Evolutionary conservation across 2,113 vertebrate genomes (phyloP), one percentile per base, ranked within the genome.

Genomic region (Guaruba guarouba): DNA sequence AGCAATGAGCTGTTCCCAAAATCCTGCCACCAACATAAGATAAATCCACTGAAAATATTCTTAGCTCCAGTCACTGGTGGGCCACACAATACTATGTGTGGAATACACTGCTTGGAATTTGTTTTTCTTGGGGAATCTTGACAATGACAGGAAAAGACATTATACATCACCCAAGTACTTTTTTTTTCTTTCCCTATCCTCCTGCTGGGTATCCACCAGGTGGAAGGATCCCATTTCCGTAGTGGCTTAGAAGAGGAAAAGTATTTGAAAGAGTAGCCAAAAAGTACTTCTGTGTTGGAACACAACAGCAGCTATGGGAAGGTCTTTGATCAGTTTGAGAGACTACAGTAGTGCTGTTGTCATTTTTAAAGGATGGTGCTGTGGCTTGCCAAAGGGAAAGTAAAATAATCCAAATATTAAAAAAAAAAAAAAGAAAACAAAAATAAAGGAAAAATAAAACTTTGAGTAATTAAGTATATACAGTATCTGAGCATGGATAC

Each of bases 371-470:
- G 22, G 7, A 71, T 86, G 4, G 2, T 83, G 5, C 0, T 9
- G 22, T 25, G 23, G 27, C 15, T 86, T 82, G 33, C 16, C 29
- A 55, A 3, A 44, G 6, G 43, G 44, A 94, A 64, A 79, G 31
- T 49, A 84, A 85, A 78, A 33, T 7, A 68, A 57, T 10, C 3
- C 20, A 59, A 17, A 15, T 17, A 59, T 10, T 5, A 0, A 17
- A 29, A 41, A 4, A 8, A 27, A n/a, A 28, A 3, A 23, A 33
- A 24, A 41, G 2, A 0, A 18, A 35, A 23, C 2, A 8, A 25
- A 33, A 5, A 2, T 4, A 7, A 27, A n/a, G 5, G 1, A 20
- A 24, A 37, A 28, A 5, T 1, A 73, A 48, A 11, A 6, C 7
- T 37, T 33, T 20, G 10, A 1, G 6, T 5, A 43, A 62, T 52